phyloP scores from a whole-genome alignment of 2,888 invertebrate species.

The Agriotes lineatus region DNA sequence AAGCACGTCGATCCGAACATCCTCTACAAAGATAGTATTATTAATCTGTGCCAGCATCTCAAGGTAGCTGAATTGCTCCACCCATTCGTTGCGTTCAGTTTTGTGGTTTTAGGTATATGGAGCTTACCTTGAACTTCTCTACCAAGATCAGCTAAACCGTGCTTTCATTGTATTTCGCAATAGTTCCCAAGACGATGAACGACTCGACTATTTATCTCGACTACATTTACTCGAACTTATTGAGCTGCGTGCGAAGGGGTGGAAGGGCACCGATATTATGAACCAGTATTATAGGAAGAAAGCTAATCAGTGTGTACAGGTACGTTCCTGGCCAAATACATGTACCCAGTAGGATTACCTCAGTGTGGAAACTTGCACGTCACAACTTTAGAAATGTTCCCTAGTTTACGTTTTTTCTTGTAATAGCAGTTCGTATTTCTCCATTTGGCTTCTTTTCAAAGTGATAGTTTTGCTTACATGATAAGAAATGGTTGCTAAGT shows the following conservation, averaged over 20 bases:
- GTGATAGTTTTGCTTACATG: too few relatives aligned
- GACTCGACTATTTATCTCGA: slow-evolving; percentile 87
- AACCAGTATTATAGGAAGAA: slow-evolving; percentile 84
- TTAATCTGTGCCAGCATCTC: slow-evolving; percentile 83
- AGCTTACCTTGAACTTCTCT: slow-evolving; percentile 83
- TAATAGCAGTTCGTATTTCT: too few relatives aligned
- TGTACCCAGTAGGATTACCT: too few relatives aligned
- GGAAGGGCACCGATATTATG: slow-evolving; percentile 88
- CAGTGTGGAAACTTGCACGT: too few relatives aligned
- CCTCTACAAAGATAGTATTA: slow-evolving; percentile 76
- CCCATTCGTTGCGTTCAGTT: neutral
- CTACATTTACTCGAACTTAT: slow-evolving; percentile 92
- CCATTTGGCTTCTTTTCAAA: too few relatives aligned
- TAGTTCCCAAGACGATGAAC: slow-evolving; percentile 89
- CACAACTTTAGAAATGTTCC: too few relatives aligned
- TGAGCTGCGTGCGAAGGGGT: slow-evolving; percentile 91
- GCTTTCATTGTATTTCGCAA: slow-evolving; percentile 90
- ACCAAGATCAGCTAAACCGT: slow-evolving; percentile 88
- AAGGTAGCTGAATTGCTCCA: slow-evolving; percentile 75
- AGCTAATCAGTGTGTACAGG: slow-evolving; percentile 60
- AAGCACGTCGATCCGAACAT: slow-evolving; percentile 79
- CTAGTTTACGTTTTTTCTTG: too few relatives aligned
- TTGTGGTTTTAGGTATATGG: slow-evolving; percentile 69
- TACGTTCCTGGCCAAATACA: too few relatives aligned
- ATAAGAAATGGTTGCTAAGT: too few relatives aligned